Evolutionary conservation across 2,797 vertebrate genomes (phyloP).

Genomic region (Clarias fuscus): DNA sequence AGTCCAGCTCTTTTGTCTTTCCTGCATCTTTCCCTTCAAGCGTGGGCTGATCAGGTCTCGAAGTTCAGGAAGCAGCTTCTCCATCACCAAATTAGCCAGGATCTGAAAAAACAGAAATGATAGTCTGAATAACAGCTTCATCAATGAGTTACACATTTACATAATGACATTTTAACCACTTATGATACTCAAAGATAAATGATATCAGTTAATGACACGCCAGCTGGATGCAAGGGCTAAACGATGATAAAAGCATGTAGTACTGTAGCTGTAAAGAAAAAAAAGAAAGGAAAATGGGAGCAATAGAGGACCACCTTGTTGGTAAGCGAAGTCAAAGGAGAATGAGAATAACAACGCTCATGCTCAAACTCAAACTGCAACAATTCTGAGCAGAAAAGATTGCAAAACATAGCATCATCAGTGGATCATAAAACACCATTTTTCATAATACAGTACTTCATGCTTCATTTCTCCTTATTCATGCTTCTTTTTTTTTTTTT

Average conservation of each 20-base stretch:
- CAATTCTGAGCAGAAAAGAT: background rate
- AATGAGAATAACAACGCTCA: background rate
- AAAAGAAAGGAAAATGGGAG: background rate
- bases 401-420: no score
- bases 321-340: background rate
- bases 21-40: constrained; percentile 87
- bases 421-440: no score
- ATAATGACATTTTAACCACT: background rate
- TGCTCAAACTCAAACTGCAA: background rate
- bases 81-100: constrained; percentile 94
- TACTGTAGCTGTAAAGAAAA: background rate
- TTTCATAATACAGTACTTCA: no score
- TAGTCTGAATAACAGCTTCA: background rate
- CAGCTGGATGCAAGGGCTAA: background rate
- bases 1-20: constrained; percentile 87
- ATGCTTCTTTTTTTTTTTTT: no score
- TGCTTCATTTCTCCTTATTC: no score
- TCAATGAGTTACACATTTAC: background rate
- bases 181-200: background rate
- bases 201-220: background rate
- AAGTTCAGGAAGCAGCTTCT: constrained; percentile 84
- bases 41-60: constrained; percentile 81
- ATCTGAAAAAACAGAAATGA: constrained; percentile 72
- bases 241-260: background rate
- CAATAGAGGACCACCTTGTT: background rate